A percentile compares a stretch with the other conserved stretches of the same genome.
Evolutionary conservation across 2,888 invertebrate genomes (phyloP).

Genomic region (Himalopsyche kuldschensis): DNA sequence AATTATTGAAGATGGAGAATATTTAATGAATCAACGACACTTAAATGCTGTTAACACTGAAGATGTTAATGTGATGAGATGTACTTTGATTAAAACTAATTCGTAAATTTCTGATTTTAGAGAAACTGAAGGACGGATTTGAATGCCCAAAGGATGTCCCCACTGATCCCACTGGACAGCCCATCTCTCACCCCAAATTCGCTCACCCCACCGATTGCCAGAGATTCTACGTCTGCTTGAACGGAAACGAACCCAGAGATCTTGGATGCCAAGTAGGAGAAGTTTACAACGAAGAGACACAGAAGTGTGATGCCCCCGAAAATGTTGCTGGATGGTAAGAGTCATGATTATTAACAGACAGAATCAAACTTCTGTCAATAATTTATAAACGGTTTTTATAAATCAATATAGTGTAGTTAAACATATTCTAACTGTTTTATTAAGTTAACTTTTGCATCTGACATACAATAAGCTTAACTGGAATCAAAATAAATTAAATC

Average conservation of each 20-base stretch:
- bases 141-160: conserved; percentile 75
- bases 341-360: background rate
- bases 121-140: conserved; percentile 80
- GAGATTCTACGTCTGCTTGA: conserved; percentile 88
- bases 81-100: background rate
- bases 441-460: too few species aligned
- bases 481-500: too few species aligned
- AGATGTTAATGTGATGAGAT: too few species aligned
- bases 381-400: too few species aligned
- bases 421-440: too few species aligned
- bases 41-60: too few species aligned
- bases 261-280: conserved; percentile 84
- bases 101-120: conserved; percentile 50
- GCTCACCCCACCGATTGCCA: conserved; percentile 87
- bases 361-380: background rate
- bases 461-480: too few species aligned
- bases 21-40: too few species aligned
- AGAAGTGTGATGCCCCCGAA: conserved; percentile 86
- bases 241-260: conserved; percentile 83
- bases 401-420: too few species aligned
- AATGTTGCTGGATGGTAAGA: conserved; percentile 87
- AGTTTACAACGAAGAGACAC: conserved; percentile 86
- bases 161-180: conserved; percentile 69
- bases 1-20: too few species aligned
- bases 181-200: conserved; percentile 81